Evolutionary conservation across 2,888 invertebrate genomes (phyloP).

Genomic region (Dinocampus coccinellae): DNA sequence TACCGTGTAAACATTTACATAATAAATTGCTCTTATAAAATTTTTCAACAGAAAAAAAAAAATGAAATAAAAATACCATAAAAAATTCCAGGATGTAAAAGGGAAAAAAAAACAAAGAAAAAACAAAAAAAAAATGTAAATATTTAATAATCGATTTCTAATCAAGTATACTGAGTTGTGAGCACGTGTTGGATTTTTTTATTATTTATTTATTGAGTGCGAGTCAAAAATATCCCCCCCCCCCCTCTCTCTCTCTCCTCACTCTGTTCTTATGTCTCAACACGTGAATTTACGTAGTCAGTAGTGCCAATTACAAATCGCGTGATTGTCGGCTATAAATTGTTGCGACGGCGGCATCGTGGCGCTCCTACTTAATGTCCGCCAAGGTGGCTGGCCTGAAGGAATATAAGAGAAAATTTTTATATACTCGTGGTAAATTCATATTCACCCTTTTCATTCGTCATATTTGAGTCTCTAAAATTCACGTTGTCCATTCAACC

Average conservation of each 20-base stretch:
- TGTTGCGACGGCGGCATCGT: slow-evolving; percentile 68
- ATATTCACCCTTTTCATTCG: slow-evolving; percentile 6
- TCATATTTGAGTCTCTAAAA: background rate
- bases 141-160: background rate
- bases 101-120: no score
- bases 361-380: slow-evolving; percentile 63
- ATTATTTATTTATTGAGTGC: slow-evolving; percentile 33
- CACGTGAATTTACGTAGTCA: slow-evolving; percentile 63
- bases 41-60: no score
- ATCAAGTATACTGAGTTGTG: slow-evolving; percentile 39
- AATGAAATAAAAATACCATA: no score
- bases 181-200: slow-evolving; percentile 40
- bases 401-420: slow-evolving; percentile 39
- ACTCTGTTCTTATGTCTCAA: no score
- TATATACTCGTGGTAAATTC: background rate
- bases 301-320: slow-evolving; percentile 68
- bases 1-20: no score
- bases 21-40: no score
- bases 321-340: slow-evolving; percentile 69
- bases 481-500: background rate
- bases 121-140: no score
- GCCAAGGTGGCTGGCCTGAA: slow-evolving; percentile 63
- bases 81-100: no score
- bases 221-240: slow-evolving; percentile 24
- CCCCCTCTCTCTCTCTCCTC: no score